A percentile compares a stretch with the other conserved stretches of the same genome.
Evolutionary conservation across 2,797 vertebrate species (phyloP).

Genomic region (Tangara arthus): DNA sequence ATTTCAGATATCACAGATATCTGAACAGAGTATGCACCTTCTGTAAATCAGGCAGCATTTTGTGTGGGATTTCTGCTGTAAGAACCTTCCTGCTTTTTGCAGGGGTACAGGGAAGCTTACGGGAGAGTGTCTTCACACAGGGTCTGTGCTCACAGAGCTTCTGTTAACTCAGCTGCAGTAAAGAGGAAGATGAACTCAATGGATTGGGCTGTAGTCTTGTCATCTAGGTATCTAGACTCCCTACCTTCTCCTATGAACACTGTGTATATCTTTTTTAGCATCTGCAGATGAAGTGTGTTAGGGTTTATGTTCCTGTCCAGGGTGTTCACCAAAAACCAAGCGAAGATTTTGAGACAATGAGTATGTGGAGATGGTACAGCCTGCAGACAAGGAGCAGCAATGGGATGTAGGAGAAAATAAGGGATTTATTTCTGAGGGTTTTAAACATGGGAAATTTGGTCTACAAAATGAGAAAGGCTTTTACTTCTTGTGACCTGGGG

Average conservation of each 20-base stretch:
- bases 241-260: neutral
- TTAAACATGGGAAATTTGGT: neutral
- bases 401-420: neutral
- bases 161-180: neutral
- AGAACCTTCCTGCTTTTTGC: accelerated
- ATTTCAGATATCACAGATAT: neutral
- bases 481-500: neutral
- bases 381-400: neutral
- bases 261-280: neutral
- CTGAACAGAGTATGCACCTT: neutral
- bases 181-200: neutral
- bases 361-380: neutral
- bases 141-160: neutral
- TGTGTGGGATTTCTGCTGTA: neutral
- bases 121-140: neutral
- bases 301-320: neutral
- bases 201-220: neutral
- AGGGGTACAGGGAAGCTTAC: neutral
- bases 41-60: neutral
- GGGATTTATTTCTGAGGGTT: neutral
- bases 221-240: neutral
- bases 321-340: neutral
- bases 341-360: accelerated
- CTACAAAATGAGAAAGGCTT: neutral
- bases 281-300: neutral